Evolutionary conservation across 2,888 invertebrate species (phyloP), one percentile per base, ranked within the genome.

Genomic region (Sarcophaga rosellei): DNA sequence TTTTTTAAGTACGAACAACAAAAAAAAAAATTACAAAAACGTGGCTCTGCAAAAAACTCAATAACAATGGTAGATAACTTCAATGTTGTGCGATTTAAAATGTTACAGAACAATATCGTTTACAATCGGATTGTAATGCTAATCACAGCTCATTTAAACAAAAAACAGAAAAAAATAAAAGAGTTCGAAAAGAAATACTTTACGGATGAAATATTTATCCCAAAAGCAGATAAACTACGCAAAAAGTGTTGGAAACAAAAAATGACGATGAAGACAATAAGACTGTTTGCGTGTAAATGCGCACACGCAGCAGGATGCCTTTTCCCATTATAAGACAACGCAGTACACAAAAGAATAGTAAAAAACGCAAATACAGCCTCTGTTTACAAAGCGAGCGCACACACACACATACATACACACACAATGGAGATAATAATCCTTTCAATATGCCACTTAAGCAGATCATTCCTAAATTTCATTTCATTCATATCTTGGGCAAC

Each of bases 391-490:
- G 78, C 78, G 81, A 23, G 63, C 5, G 35, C 17, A 44, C 20
- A 63, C 23, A 59, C 73, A 57, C 12, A 21, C 53, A 75, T 11
- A 69, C 45, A 80, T 1, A 63, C 61, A 68, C 15, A 70, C 70
- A 77, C 25, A 88, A 86, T 76, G 82, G 69, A 87, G 88, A 90
- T 90, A 88, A 89, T 92, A 93, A 93, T 92, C 92, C 92, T 92
- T 93, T 92, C 92, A 93, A 90, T 93, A 91, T 89, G 92, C 91
- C 92, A 91, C 92, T 93, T 93, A 92, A 93, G 93, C 92, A 90
- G 92, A 92, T 93, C 92, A 93, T 90, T 91, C 91, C 89, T 90
- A 90, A 82, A 88, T 82, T 53, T 53, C 53, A 53, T 53, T 86
- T 88, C 89, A 88, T 88, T 88, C 88, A 82, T 23, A 81, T 11